These are phyloP conservation scores for Crotalus viridis DNA, from an alignment of 2,113 vertebrate species.

Conservation along the genomic window DNA sequence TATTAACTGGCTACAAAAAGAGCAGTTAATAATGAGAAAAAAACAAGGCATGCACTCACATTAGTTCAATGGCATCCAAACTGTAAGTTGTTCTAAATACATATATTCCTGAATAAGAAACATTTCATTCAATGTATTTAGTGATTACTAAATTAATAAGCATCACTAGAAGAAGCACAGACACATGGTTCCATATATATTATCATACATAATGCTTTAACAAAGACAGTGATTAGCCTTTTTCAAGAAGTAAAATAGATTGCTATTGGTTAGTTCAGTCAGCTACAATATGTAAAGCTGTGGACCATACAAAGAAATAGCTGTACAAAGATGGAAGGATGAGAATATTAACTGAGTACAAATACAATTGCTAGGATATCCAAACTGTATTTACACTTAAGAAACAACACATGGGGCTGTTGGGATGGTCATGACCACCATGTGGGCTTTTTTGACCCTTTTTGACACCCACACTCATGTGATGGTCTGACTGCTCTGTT, in stretches of 20 bases:
- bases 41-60: background rate
- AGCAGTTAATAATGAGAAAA: background rate
- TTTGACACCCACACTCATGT: background rate
- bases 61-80: background rate
- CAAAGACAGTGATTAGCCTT: background rate
- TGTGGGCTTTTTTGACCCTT: background rate
- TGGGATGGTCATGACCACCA: background rate
- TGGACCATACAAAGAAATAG: background rate
- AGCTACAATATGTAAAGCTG: too few relatives aligned
- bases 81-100: background rate
- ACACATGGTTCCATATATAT: background rate
- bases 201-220: accelerated
- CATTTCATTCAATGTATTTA: background rate
- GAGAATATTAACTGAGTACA: background rate
- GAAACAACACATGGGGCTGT: background rate
- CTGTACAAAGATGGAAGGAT: background rate
- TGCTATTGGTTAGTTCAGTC: background rate
- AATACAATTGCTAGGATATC: background rate
- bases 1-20: background rate
- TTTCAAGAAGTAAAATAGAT: background rate
- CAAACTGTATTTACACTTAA: background rate
- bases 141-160: background rate
- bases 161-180: background rate
- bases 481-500: background rate
- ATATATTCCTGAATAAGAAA: background rate